These are phyloP conservation scores for Okapia johnstoni DNA, from an alignment of 2,113 vertebrate species.

Conservation along the genomic window DNA sequence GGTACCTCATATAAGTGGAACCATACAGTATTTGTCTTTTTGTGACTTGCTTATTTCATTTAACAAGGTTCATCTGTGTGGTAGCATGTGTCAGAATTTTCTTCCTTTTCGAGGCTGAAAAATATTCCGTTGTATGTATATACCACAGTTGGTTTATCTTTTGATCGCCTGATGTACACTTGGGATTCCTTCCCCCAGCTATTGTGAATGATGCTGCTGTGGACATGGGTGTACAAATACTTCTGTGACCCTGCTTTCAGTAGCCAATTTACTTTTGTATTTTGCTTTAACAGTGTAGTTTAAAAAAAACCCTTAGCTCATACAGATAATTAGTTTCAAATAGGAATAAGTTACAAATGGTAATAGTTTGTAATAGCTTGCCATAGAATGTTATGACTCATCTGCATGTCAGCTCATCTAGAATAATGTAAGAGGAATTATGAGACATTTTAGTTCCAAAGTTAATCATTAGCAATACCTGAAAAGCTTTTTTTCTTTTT, in stretches of 20 bases:
- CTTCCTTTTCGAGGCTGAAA: not conserved
- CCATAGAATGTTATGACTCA: not conserved
- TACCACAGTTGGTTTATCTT: not conserved
- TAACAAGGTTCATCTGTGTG: not conserved
- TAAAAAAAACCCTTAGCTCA: not conserved
- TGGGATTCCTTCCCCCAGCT: not conserved
- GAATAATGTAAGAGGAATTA: not conserved
- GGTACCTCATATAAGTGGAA: not conserved
- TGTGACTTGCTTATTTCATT: not conserved
- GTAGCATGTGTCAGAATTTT: not conserved
- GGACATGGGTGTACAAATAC: not conserved
- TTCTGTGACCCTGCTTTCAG: not conserved
- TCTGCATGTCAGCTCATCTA: not conserved
- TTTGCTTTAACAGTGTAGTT: not conserved
- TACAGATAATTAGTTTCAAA: not conserved
- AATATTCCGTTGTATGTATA: not conserved
- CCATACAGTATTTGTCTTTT: not conserved
- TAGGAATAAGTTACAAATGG: not conserved
- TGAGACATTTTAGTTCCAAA: constrained; percentile 27
- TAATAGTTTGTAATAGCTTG: not conserved
- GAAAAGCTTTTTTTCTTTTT: not conserved
- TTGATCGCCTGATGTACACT: not conserved
- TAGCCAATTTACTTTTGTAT: not conserved
- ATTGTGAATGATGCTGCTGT: not conserved
- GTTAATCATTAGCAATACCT: not conserved